Base-by-base conservation (phyloP, 2,113 vertebrate genomes). In the Nesoenas mayeri region DNA sequence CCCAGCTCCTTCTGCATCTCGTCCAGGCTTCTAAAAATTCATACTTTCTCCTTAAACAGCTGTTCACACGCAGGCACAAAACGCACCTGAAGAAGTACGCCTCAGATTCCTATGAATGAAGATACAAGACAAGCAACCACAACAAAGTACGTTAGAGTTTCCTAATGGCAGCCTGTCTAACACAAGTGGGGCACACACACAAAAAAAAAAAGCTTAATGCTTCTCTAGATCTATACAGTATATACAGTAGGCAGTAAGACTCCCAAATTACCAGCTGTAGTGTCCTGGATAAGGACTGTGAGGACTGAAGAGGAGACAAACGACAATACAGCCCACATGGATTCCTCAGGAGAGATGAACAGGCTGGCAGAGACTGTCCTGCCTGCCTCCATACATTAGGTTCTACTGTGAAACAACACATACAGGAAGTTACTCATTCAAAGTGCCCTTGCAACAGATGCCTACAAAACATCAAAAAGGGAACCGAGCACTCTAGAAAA, bases 1-100 rank as follows among this genome's bases (percentile, higher is more conserved):
- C 50, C 87, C 73, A 95, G 66, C 69, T 92, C 44, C 89, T 93
- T 97, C 60, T 88, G 36, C 42, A 31, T 40, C 69, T 86, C 3
- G 3, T 5, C 5, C 29, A 69, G 38, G 8, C 74, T 91, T 87
- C 61, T 82, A 64, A 72, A 44, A 57, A 32, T 29, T 28, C 18
- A 53, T 5, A 31, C 2, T 12, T 16, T 60, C 44, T 86, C 56
- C 29, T 91, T 72, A 42, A 60, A 53, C 16, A 74, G 51, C 29
- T 38, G 15, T 9, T 78, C 22, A 56, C 4, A 7, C 12, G 51
- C 2, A 80, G 15, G 51, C 44, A 79, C 16, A 67, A 80, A 69
- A 81, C 0, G 2, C 22, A 58, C 28, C 38, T 26, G 36, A 74
- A 67, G 44, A 60, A 82, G 34, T 24, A 71, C 42, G 53, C 34